phyloP scores from a whole-genome alignment of 2,797 vertebrate species.

The Tapirus indicus region DNA sequence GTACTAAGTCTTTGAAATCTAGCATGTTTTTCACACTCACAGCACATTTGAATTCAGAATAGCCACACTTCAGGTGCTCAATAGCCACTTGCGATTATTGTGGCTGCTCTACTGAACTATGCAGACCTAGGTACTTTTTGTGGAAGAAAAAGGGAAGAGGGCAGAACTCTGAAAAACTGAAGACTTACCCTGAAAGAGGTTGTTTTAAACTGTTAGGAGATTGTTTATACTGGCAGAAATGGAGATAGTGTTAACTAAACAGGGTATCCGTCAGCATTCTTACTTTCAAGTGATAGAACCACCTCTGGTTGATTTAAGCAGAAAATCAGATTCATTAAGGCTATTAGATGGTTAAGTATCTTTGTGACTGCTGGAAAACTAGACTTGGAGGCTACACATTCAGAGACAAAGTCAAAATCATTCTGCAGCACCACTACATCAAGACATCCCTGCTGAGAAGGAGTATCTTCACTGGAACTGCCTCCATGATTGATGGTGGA shows the following conservation, averaged over 20 bases:
- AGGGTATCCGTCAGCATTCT: neutral
- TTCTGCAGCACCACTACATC: neutral
- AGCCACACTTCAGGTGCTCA: neutral
- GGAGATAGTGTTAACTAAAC: neutral
- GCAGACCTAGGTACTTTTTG: neutral
- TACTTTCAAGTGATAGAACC: conserved; percentile 11
- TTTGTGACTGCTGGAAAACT: neutral
- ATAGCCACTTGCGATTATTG: neutral
- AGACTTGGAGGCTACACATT: neutral
- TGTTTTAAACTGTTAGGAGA: neutral
- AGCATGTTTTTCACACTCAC: neutral
- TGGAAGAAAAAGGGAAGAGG: neutral
- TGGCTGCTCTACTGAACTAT: neutral
- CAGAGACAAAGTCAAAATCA: neutral
- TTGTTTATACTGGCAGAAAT: neutral
- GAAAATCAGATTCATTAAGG: neutral
- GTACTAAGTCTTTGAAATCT: conserved; percentile 1
- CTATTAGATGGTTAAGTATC: neutral
- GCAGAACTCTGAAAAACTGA: neutral
- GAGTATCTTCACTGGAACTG: neutral
- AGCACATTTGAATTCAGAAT: conserved; percentile 16
- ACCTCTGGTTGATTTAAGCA: neutral
- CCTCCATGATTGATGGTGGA: neutral
- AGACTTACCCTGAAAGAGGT: neutral
- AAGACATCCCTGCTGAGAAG: neutral